phyloP scores from a whole-genome alignment of 2,888 invertebrate species.

The Homarus gammarus region DNA sequence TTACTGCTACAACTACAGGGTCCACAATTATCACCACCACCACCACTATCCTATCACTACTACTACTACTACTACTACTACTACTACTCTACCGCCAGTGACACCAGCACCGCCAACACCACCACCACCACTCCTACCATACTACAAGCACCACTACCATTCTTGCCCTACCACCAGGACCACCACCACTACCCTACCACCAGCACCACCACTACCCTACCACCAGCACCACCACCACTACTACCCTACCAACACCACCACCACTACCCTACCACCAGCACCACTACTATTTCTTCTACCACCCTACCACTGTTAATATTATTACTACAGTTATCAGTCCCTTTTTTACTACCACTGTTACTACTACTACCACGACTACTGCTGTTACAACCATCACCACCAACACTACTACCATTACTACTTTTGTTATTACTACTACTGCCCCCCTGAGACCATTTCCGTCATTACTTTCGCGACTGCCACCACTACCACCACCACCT shows the following conservation, averaged over 20 bases:
- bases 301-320: neutral
- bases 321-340: conserved; percentile 4
- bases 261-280: too few species aligned
- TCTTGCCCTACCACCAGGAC: neutral
- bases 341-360: neutral
- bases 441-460: neutral
- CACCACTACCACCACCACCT: too few species aligned
- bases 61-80: neutral
- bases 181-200: neutral
- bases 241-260: too few species aligned
- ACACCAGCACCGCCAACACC: neutral
- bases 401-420: neutral
- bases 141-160: neutral
- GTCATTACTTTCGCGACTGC: too few species aligned
- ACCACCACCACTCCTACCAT: neutral
- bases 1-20: too few species aligned
- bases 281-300: too few species aligned
- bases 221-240: too few species aligned
- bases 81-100: neutral
- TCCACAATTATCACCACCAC: neutral
- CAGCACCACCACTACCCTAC: too few species aligned
- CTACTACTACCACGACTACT: neutral
- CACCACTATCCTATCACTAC: too few species aligned
- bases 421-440: neutral
- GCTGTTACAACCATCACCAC: neutral